A percentile compares a stretch with the other conserved stretches of the same genome.
Conservation (phyloP, 1,140 invertebrate genomes). For the Macrocentrus cingulum region DNA sequence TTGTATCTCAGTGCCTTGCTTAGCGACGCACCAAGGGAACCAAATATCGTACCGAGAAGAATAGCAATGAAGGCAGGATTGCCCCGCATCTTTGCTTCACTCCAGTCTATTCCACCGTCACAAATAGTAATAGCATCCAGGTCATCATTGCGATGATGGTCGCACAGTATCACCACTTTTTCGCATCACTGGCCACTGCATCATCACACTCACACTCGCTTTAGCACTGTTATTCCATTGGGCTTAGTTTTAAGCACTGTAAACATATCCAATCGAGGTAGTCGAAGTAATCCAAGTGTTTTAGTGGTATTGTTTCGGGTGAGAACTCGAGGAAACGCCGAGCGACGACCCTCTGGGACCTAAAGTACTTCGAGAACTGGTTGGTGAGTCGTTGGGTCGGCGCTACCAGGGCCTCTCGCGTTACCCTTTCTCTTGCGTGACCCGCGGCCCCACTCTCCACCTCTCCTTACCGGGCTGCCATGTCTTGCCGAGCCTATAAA, state of each 20-base stretch:
- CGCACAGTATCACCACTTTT: conserved; percentile 2
- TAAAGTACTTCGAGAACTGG: conserved; percentile 52
- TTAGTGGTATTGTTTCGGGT: conserved; percentile 26
- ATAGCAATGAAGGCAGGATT: conserved; percentile 60
- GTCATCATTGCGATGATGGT: conserved; percentile 3
- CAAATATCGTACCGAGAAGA: conserved; percentile 67
- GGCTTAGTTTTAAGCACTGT: too few relatives aligned
- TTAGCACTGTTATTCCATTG: not conserved
- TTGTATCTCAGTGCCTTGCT: conserved; percentile 75
- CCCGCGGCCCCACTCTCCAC: conserved; percentile 29
- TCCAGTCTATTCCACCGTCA: conserved; percentile 7
- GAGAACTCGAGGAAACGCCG: conserved; percentile 22
- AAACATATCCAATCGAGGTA: too few relatives aligned
- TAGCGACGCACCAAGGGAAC: conserved; percentile 68
- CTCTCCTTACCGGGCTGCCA: conserved; percentile 40
- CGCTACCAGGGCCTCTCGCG: conserved; percentile 38
- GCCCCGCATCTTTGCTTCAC: conserved; percentile 47
- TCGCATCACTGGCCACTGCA: not conserved
- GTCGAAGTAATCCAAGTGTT: too few relatives aligned
- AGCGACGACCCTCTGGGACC: conserved; percentile 39
- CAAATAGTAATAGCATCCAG: not conserved
- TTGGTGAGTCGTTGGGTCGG: conserved; percentile 42
- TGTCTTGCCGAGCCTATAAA: conserved; percentile 56
- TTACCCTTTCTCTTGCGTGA: conserved; percentile 26
- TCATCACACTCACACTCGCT: too few relatives aligned